Percentiles rank a stretch among this genome's conserved stretches.
Conservation (phyloP, 2,113 vertebrate species). For the Romanogobio albipinnatus region DNA sequence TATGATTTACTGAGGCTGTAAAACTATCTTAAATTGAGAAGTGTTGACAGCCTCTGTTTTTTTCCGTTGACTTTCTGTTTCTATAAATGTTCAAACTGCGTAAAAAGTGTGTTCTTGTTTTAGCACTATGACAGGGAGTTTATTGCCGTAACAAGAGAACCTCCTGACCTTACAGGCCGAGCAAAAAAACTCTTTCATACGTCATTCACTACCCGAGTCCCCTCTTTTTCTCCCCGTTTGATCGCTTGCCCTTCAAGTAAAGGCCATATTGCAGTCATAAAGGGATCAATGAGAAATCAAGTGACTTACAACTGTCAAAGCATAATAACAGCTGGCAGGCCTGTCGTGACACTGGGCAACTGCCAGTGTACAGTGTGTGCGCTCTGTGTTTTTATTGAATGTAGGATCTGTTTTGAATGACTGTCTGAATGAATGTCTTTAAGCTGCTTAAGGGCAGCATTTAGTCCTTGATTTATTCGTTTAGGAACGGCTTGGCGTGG, state of each 20-base stretch:
- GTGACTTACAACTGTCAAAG: slow-evolving; percentile 76
- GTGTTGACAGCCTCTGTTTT: slow-evolving; percentile 30
- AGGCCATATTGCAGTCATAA: slow-evolving; percentile 62
- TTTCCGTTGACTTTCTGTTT: slow-evolving; percentile 44
- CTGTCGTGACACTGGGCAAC: slow-evolving; percentile 29
- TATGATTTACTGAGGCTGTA: slow-evolving; percentile 41
- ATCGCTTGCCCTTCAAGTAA: slow-evolving; percentile 59
- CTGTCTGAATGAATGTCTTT: slow-evolving; percentile 66
- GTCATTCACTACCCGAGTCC: slow-evolving; percentile 35
- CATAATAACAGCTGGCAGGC: slow-evolving; percentile 72
- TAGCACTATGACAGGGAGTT: slow-evolving; percentile 43
- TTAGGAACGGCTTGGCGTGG: slow-evolving; percentile 75
- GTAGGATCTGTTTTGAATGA: slow-evolving; percentile 45
- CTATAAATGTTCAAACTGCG: slow-evolving; percentile 36
- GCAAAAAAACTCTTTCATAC: slow-evolving; percentile 26
- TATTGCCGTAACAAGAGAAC: slow-evolving; percentile 33
- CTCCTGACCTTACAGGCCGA: slow-evolving; percentile 13
- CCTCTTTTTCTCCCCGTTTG: slow-evolving; percentile 47
- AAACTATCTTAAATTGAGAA: slow-evolving; percentile 36
- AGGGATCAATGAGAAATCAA: slow-evolving; percentile 66
- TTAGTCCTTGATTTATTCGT: slow-evolving; percentile 79
- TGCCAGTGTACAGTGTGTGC: slow-evolving; percentile 49
- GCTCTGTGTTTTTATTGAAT: slow-evolving; percentile 35
- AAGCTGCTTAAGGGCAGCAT: slow-evolving; percentile 79
- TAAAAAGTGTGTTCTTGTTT: slow-evolving; percentile 41